Base-by-base conservation (phyloP, 2,113 vertebrate genomes). In the Strix aluco region DNA sequence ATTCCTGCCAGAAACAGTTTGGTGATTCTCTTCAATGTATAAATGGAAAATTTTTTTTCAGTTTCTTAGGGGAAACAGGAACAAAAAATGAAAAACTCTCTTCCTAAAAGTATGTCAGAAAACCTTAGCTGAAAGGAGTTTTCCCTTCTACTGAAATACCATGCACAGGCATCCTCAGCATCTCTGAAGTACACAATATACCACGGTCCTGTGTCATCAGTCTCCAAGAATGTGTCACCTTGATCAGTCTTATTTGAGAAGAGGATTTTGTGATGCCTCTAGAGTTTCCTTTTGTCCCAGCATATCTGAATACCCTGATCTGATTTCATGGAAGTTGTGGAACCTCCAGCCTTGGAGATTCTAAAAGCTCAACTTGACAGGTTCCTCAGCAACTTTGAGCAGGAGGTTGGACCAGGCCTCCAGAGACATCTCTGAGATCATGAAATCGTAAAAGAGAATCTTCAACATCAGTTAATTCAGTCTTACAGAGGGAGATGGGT, bases 221-320 rank as follows among this genome's bases (percentile, higher is more conserved):
- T n/a, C 52, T 97, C 94, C 92, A 95, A 65, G 95, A 93, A 82
- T 83, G 92, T 97, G 90, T 42, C 13, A 25, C 15, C 27, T 1
- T n/a, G 17, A 5, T 15, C 20, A 66, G 55, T 52, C 42, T 40
- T 27, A 32, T 44, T 46, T 54, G 30, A 63, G 22, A 73, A 57
- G 13, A 81, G 58, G n/a, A 44, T 38, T 44, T 18, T 51, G 62
- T n/a, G 36, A 46, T 42, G 20, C 54, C 6, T n/a, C 71, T 84
- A 75, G 80, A 65, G 38, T 57, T 94, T 69, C 23, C 7, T 61
- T 83, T 42, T 47, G 19, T 90, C 32, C 54, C 21, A 55, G 42
- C 10, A 32, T 54, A 32, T 67, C 22, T 58, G 58, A 69, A 78
- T 40, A 49, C 9, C 27, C 36, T 61, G 36, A 46, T 42, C 22